Evolutionary conservation across 2,113 vertebrate genomes (phyloP).

Genomic region (Pseudorectes ferrugineus): DNA sequence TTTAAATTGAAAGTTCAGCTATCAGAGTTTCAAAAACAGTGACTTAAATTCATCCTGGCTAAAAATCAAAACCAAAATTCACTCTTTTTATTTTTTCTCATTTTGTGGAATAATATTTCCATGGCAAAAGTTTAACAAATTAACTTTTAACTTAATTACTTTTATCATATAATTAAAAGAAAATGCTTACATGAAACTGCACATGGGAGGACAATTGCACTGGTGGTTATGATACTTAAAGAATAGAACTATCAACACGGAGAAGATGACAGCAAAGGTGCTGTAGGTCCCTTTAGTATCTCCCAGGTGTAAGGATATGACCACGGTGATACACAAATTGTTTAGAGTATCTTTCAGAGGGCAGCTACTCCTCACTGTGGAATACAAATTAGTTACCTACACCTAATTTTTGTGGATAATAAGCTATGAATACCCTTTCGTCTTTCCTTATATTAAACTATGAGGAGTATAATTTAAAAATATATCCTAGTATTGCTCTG

Average conservation of each 20-base stretch:
- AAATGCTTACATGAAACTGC: background rate
- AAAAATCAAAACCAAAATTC: background rate
- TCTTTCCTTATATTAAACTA: background rate
- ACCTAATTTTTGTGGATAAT: background rate
- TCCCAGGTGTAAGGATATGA: background rate
- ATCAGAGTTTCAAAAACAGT: background rate
- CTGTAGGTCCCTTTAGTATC: background rate
- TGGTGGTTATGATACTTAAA: background rate
- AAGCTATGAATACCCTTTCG: background rate
- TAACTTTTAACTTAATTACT: background rate
- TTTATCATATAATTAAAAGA: background rate
- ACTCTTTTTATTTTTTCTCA: background rate
- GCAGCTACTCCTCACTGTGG: background rate
- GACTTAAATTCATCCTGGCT: background rate
- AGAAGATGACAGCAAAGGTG: background rate
- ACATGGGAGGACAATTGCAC: background rate
- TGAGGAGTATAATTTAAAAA: background rate
- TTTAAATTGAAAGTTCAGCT: background rate
- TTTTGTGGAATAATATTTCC: background rate
- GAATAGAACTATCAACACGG: background rate
- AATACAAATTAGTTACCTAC: background rate
- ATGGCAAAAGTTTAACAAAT: background rate
- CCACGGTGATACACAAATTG: background rate
- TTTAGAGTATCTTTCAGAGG: background rate
- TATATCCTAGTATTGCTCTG: background rate